These are phyloP conservation scores for Phrynocephalus versicolor DNA, from an alignment of 2,113 vertebrate genomes.

Conservation along the genomic window DNA sequence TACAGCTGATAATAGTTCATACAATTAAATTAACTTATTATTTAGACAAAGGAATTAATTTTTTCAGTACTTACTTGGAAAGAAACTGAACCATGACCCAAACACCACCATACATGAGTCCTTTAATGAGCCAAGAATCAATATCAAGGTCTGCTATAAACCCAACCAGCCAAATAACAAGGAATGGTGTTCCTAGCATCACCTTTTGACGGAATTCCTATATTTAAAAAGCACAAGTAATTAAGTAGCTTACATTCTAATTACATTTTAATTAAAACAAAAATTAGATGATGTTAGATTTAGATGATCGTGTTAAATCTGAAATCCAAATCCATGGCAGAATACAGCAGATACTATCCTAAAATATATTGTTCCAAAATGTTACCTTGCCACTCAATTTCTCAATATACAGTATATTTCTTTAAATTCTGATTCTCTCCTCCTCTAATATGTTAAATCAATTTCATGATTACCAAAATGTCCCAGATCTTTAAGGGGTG, in stretches of 20 bases:
- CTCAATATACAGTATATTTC: too few species aligned
- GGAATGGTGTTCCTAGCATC: conserved; percentile 98
- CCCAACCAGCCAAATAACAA: conserved; percentile 97
- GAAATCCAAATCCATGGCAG: not conserved
- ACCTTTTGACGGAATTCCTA: conserved; percentile 99
- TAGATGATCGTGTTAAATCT: not conserved
- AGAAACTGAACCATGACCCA: conserved; percentile 97
- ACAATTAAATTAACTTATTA: not conserved
- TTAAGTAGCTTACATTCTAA: conserved; percentile 15
- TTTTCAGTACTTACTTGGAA: conserved; percentile 87
- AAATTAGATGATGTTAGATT: not conserved
- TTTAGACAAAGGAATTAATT: not conserved
- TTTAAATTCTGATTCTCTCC: too few species aligned
- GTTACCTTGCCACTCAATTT: too few species aligned
- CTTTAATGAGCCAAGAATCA: conserved; percentile 98
- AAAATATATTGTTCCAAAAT: not conserved
- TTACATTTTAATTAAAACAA: not conserved
- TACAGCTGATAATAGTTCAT: not conserved
- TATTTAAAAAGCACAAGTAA: conserved; percentile 52
- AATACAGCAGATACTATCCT: not conserved
- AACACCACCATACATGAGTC: conserved; percentile 93
- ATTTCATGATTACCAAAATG: not conserved
- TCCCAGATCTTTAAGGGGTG: not conserved
- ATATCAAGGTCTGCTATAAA: conserved; percentile 98
- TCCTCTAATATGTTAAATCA: too few species aligned